Evolutionary conservation across 2,797 vertebrate species (phyloP), one percentile per base, ranked within the genome.

Genomic region (Linurgus olivaceus): DNA sequence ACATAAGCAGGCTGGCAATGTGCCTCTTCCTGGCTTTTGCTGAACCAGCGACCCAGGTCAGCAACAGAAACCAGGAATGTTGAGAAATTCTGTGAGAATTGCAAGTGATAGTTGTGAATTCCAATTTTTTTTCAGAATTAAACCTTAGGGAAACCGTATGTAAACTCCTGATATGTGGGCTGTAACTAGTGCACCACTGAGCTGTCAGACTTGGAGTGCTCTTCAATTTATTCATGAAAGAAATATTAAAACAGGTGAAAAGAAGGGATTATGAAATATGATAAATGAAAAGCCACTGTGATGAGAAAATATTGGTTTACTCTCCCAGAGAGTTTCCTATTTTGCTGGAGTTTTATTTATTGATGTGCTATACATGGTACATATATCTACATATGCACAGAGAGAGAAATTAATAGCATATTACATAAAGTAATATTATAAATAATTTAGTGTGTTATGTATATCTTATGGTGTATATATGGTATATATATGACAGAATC

Each of bases 1-100:
- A 25, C 24, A 51, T 17, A 23, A 58, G 4, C 10, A 38, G 9
- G 13, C 5, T 37, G 40, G 37, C 18, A 82, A 5, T 0, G 1
- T 24, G 21, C 7, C 10, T 48, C 4, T 19, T 74, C 52, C 48
- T 58, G 28, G 21, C 37, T 72, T 48, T 68, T 29, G 20, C 37
- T 51, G 65, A 71, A 45, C 5, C 18, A 48, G 65, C 75, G 15
- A 35, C 9, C 4, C 26, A 48, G 7, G 33, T 23, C 37, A 68
- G 38, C 18, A 37, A 6, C 16, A 54, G n/a, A 81, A 78, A n/a
- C 3, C 26, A 68, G 40, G 54, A 92, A 65, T 10, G 4, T 0
- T 66, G 52, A 70, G 31, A 87, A 93, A 59, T n/a, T 4, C 7
- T 37, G 3, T 26, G 42, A 76, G 47, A 80, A 88, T 11, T 72